Percentiles rank a stretch among this genome's conserved stretches.
Conservation (phyloP, 2,797 vertebrate species). For the Sebastes steindachneri region DNA sequence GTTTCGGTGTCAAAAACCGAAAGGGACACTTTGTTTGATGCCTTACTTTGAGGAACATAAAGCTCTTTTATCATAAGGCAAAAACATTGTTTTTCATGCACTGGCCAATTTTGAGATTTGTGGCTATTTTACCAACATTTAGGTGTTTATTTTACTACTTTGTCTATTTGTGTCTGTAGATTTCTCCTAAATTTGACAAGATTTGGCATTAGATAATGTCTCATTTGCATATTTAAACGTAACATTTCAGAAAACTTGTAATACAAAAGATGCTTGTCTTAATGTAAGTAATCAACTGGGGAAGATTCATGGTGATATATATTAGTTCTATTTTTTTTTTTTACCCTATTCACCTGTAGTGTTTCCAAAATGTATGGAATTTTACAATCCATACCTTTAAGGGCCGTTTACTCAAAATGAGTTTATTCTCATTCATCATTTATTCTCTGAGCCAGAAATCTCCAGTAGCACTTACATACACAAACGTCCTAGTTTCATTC, state of each 20-base stretch:
- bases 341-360: background rate
- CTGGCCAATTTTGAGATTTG: background rate
- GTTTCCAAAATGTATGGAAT: background rate
- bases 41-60: background rate
- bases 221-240: too few species aligned
- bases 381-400: background rate
- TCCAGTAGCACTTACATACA: too few species aligned
- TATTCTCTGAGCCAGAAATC: too few species aligned
- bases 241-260: too few species aligned
- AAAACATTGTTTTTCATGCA: background rate
- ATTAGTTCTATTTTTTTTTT: background rate
- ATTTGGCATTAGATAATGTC: too few species aligned
- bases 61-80: background rate
- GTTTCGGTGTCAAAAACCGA: background rate
- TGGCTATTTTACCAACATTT: accelerated
- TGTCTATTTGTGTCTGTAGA: background rate
- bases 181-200: background rate
- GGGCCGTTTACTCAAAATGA: background rate
- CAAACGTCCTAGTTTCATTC: too few species aligned
- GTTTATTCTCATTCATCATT: too few species aligned
- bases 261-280: background rate
- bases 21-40: background rate
- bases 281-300: background rate
- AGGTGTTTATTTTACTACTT: background rate
- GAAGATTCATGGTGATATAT: background rate